A percentile compares a stretch with the other conserved stretches of the same genome.
These are phyloP conservation scores for Caenorhabditis sp. DNA, from an alignment of 2,888 invertebrate genomes.

Conservation along the genomic window DNA sequence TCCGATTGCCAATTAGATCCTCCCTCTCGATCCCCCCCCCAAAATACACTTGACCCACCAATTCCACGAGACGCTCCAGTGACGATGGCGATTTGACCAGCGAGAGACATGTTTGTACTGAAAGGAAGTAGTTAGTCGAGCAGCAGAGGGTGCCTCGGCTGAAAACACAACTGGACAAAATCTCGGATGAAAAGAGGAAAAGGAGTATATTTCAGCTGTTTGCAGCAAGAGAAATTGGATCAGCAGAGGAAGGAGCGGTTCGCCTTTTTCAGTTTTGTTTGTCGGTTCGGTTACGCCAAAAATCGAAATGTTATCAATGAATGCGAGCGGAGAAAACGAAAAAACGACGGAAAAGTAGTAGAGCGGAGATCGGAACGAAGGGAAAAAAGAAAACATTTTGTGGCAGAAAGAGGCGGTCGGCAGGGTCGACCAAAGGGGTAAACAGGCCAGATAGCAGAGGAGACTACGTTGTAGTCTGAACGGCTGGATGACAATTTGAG, in stretches of 20 bases:
- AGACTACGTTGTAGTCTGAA: constrained; percentile 35
- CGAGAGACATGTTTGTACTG: constrained; percentile 50
- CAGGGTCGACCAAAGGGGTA: constrained; percentile 20
- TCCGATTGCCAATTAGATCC: too few species aligned
- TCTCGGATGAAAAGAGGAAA: too few species aligned
- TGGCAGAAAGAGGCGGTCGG: constrained; percentile 26
- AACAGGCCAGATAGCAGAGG: constrained; percentile 14
- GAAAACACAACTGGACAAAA: too few species aligned
- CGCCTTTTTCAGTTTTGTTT: neutral
- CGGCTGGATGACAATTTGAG: constrained; percentile 38
- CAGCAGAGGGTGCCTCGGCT: too few species aligned
- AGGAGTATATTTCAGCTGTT: constrained; percentile 19
- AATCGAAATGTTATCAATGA: constrained; percentile 16
- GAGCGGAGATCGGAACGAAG: constrained; percentile 5
- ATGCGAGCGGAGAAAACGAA: neutral
- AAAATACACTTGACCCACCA: constrained; percentile 73
- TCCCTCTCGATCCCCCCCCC: too few species aligned
- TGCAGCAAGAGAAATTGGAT: neutral
- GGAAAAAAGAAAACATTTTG: constrained; percentile 31
- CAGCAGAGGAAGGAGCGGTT: constrained; percentile 3
- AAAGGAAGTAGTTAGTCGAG: constrained; percentile 1
- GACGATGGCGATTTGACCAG: constrained; percentile 74
- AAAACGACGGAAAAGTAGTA: neutral
- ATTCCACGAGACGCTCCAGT: constrained; percentile 77
- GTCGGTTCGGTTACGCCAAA: neutral